Evolutionary conservation across 2,888 invertebrate genomes (phyloP).

Genomic region (Mythimna albipuncta): DNA sequence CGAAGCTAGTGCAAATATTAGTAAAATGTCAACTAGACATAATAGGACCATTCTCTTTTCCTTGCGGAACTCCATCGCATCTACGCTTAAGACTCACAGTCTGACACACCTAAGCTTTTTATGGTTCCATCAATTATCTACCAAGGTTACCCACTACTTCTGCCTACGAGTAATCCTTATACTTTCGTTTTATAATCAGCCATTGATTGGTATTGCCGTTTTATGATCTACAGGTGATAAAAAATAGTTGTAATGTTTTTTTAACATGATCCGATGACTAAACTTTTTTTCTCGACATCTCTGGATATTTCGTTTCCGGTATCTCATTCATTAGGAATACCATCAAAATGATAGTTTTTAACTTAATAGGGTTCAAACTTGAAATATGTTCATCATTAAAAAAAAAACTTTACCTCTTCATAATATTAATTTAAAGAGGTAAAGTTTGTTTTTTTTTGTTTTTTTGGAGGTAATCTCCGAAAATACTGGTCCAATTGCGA

Average conservation of each 20-base stretch:
- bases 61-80: slow-evolving; percentile 57
- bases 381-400: too few species aligned
- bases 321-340: slow-evolving; percentile 2
- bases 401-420: too few species aligned
- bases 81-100: slow-evolving; percentile 52
- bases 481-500: too few species aligned
- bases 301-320: too few species aligned
- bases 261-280: slow-evolving; percentile 7
- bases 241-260: not conserved
- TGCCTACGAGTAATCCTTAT: slow-evolving; percentile 48
- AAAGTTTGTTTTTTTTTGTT: too few species aligned
- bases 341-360: not conserved
- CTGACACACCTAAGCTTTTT: slow-evolving; percentile 66
- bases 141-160: slow-evolving; percentile 61
- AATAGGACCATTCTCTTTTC: slow-evolving; percentile 62
- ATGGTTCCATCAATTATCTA: slow-evolving; percentile 66
- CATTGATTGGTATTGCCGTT: slow-evolving; percentile 45
- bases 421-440: too few species aligned
- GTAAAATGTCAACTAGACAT: slow-evolving; percentile 61
- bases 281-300: not conserved
- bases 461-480: too few species aligned
- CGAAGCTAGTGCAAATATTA: slow-evolving; percentile 38
- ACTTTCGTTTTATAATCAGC: slow-evolving; percentile 64
- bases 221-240: slow-evolving; percentile 20
- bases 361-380: not conserved